Evolutionary conservation across 2,888 invertebrate species (phyloP).

Genomic region (Pyrrhopygopsis socrates): DNA sequence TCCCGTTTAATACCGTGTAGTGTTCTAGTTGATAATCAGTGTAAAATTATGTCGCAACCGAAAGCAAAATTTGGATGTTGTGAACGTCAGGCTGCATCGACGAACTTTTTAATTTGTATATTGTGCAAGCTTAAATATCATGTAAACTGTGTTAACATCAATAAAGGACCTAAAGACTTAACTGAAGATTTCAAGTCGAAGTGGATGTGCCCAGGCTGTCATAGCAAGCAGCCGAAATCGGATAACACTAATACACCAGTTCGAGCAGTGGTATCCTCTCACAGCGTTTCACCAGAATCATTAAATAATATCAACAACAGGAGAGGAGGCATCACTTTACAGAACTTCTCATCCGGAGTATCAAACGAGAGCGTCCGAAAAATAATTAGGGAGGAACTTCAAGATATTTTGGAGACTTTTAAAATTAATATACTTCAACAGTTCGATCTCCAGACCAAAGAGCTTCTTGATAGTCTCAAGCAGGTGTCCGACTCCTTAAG

Average conservation of each 20-base stretch:
- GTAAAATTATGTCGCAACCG: constrained; percentile 12
- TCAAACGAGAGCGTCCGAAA: too few species aligned
- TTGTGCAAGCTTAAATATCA: constrained; percentile 29
- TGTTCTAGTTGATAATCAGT: too few species aligned
- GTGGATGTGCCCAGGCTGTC: constrained; percentile 42
- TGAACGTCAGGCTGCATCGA: constrained; percentile 12
- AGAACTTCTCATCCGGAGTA: too few species aligned
- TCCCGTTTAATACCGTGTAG: too few species aligned
- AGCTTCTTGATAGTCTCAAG: too few species aligned
- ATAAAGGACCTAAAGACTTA: constrained; percentile 9
- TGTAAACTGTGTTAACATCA: constrained; percentile 23
- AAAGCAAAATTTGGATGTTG: constrained; percentile 25
- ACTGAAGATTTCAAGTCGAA: constrained; percentile 28
- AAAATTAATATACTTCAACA: too few species aligned
- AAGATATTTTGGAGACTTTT: too few species aligned
- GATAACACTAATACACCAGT: constrained; percentile 31
- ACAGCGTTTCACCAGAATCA: background rate
- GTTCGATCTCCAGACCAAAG: too few species aligned
- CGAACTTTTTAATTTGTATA: background rate
- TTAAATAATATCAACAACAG: constrained; percentile 12
- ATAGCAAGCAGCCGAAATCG: constrained; percentile 32
- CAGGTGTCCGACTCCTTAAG: too few species aligned
- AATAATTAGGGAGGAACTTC: too few species aligned
- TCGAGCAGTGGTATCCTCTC: background rate
- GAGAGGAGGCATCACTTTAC: background rate